Evolutionary conservation across 1,140 invertebrate species (phyloP), one percentile per base, ranked within the genome.

Genomic region (Pogonus chalceus): DNA sequence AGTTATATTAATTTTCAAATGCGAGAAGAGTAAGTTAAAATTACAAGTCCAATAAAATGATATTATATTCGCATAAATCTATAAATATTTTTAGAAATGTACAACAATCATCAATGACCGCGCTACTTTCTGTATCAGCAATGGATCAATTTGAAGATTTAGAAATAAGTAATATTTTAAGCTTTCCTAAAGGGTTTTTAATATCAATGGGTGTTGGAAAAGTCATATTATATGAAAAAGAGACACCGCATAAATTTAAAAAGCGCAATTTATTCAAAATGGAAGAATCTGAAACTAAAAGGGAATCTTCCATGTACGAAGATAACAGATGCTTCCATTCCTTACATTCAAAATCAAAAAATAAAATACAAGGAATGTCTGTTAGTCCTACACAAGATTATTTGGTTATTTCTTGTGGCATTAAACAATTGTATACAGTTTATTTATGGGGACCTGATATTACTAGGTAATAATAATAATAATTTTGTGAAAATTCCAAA

Each of bases 201-300:
- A 82, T 76, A n/a, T 60, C 77, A 75, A 0, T 77, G 73, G 78
- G 78, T 10, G 57, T 60, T 10, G 79, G 82, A n/a, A 78, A 67
- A 20, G 74, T 86, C 0, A 67, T 82, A 21, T 69, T 85, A 43
- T 87, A 81, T 62, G 83, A 85, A 63, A 82, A 79, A 58, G 77
- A 80, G 55, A 76, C 76, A 0, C 72, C 67, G 1, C 72, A 79
- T 58, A 78, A 76, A 56, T 85, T 79, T 63, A 68, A 68, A 2
- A 84, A 81, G 57, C 75, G 77, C 58, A 78, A 79, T 52, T 58
- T 82, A 2, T 83, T 76, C 39, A 63, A 71, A 31, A 71, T 84
- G 35, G 80, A 77, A 0, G 66, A 71, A 43, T 24, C 52, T 2
- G 54, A 60, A 20, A 51, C 26, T 49, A 53, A 60, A 49, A 54